A percentile compares a stretch with the other conserved stretches of the same genome.
Conservation (phyloP, 2,888 invertebrate genomes). For the Trilocha varians region DNA sequence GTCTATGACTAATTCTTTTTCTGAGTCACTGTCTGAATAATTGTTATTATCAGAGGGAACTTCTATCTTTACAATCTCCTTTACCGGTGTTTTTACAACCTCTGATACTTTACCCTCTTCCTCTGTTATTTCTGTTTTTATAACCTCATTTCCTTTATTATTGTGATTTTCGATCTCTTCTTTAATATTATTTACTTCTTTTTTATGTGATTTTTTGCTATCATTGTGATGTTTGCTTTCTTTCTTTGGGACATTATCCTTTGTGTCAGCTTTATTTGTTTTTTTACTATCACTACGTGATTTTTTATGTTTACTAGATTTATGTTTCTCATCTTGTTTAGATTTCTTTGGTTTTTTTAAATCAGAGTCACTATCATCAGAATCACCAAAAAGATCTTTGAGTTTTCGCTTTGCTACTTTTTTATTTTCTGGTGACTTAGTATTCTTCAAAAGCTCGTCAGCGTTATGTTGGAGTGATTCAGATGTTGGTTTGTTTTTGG, state of each 20-base stretch:
- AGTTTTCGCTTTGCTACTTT: constrained; percentile 56
- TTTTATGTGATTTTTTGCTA: background rate
- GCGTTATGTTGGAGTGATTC: constrained; percentile 13
- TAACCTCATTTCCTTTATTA: constrained; percentile 1
- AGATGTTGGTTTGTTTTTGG: constrained; percentile 18
- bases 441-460: constrained; percentile 12
- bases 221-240: too few species aligned
- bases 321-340: constrained; percentile 15
- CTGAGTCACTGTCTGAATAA: constrained; percentile 36
- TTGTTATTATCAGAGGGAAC: constrained; percentile 9
- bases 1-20: constrained; percentile 46
- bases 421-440: constrained; percentile 25
- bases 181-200: constrained; percentile 1
- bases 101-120: too few species aligned
- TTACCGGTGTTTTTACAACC: background rate
- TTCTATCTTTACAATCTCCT: constrained; percentile 6
- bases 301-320: constrained; percentile 12
- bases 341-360: constrained; percentile 23
- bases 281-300: constrained; percentile 6
- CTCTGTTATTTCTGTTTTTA: too few species aligned
- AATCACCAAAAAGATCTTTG: constrained; percentile 67
- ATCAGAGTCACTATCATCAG: constrained; percentile 56
- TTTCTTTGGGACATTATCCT: constrained; percentile 3
- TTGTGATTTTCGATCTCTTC: constrained; percentile 1
- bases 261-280: constrained; percentile 3